These are phyloP conservation scores for Murina feae DNA, from an alignment of 2,113 vertebrate genomes.

Conservation along the genomic window DNA sequence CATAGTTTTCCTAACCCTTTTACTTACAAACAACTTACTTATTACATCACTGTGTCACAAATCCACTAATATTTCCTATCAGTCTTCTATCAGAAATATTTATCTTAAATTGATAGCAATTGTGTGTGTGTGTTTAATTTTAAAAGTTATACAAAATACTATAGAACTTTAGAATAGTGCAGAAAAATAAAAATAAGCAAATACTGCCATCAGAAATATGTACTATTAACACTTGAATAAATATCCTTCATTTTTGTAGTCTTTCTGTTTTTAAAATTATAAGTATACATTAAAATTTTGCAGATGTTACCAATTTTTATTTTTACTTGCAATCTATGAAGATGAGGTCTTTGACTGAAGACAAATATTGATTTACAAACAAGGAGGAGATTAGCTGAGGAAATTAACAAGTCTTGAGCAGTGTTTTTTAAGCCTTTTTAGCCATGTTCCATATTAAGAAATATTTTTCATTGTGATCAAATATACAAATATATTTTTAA, in stretches of 20 bases:
- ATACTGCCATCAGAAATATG: background rate
- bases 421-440: background rate
- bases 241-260: background rate
- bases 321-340: background rate
- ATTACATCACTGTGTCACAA: background rate
- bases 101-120: background rate
- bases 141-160: background rate
- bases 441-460: background rate
- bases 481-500: background rate
- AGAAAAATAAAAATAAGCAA: background rate
- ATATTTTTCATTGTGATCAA: background rate
- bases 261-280: background rate
- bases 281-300: background rate
- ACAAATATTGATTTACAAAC: background rate
- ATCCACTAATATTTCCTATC: background rate
- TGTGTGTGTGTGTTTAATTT: background rate
- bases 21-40: background rate
- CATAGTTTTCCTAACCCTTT: background rate
- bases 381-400: background rate
- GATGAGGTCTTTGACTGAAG: background rate
- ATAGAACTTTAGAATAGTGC: background rate
- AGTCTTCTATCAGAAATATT: background rate
- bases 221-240: background rate
- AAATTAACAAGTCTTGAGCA: background rate
- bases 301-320: background rate